These are phyloP conservation scores for Corvus moneduloides DNA, from an alignment of 2,113 vertebrate species.

Conservation along the genomic window DNA sequence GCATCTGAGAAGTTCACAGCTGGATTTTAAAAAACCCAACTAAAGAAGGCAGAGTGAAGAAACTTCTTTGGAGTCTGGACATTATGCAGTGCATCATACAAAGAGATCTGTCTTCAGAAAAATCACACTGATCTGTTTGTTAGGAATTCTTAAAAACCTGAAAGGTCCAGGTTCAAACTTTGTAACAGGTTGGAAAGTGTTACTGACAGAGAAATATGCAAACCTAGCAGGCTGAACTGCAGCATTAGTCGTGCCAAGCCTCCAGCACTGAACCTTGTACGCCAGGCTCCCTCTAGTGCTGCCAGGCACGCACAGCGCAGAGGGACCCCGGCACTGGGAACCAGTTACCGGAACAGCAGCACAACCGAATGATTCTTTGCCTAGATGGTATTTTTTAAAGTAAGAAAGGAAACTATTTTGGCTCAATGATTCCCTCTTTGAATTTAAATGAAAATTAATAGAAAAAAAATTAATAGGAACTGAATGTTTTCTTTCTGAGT, in stretches of 20 bases:
- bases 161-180: background rate
- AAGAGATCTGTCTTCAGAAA: background rate
- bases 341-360: accelerated
- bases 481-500: background rate
- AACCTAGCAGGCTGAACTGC: background rate
- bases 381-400: background rate
- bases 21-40: background rate
- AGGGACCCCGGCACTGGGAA: background rate
- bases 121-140: background rate
- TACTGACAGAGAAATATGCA: background rate
- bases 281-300: constrained; percentile 32
- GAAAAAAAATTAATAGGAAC: background rate
- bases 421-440: background rate
- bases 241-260: accelerated
- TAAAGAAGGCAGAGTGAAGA: background rate
- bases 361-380: no score
- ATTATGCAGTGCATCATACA: background rate
- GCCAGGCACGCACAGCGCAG: background rate
- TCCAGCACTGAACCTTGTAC: background rate
- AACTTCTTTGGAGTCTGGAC: background rate
- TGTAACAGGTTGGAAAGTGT: background rate
- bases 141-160: background rate
- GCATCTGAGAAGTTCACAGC: background rate
- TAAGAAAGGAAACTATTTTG: background rate
- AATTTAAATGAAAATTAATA: background rate